A percentile compares a stretch with the other conserved stretches of the same genome.
These are phyloP conservation scores for Trachemys scripta DNA, from an alignment of 2,113 vertebrate genomes.

Conservation along the genomic window DNA sequence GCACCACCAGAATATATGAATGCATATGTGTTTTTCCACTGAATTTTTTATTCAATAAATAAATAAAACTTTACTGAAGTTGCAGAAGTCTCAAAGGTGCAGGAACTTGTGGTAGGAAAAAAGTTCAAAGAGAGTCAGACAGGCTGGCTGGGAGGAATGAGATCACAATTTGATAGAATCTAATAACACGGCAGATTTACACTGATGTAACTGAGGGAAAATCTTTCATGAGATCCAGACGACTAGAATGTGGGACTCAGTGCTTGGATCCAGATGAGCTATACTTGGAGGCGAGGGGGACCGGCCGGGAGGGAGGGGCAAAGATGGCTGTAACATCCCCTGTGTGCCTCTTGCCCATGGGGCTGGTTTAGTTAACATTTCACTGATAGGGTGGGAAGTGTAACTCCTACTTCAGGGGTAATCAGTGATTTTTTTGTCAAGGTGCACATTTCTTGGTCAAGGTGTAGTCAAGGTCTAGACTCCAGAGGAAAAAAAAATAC, in stretches of 20 bases:
- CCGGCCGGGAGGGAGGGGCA: neutral
- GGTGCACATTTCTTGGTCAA: too few species aligned
- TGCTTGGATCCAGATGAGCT: fast-evolving
- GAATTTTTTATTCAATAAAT: conserved; percentile 71
- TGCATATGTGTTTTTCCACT: conserved; percentile 27
- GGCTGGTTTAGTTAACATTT: neutral
- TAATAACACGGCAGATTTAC: neutral
- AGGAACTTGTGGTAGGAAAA: conserved; percentile 1
- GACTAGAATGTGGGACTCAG: neutral
- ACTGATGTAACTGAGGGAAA: neutral
- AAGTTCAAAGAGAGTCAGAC: conserved; percentile 35
- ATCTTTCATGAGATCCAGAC: neutral
- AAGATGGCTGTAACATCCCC: neutral
- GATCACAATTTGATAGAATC: neutral
- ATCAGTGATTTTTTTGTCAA: too few species aligned
- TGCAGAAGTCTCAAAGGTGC: conserved; percentile 49
- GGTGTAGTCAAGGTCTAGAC: too few species aligned
- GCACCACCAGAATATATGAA: conserved; percentile 14
- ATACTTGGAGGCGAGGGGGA: neutral
- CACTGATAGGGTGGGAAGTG: fast-evolving
- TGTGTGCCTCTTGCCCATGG: neutral
- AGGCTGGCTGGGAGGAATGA: conserved; percentile 27
- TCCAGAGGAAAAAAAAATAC: too few species aligned
- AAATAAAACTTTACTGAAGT: conserved; percentile 74
- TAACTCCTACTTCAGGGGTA: neutral